Conservation (phyloP, 2,797 vertebrate genomes). For the Anniella stebbinsi region DNA sequence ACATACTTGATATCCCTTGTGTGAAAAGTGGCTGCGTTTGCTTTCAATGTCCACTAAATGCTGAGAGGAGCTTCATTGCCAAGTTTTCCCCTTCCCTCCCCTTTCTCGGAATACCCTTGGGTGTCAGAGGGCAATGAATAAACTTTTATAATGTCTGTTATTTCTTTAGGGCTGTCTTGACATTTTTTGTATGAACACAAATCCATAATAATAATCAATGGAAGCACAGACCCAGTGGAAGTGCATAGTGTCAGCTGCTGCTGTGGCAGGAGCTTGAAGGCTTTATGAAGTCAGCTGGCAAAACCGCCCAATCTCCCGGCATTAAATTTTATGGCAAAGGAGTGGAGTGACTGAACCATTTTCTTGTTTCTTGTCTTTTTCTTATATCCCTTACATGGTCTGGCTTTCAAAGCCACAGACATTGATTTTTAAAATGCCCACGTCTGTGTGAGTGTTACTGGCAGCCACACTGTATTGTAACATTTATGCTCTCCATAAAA, state of each 20-base stretch:
- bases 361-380: background rate
- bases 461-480: constrained; percentile 38
- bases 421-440: constrained; percentile 51
- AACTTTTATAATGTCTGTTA: constrained; percentile 53
- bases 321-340: constrained; percentile 55
- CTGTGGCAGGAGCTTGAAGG: constrained; percentile 54
- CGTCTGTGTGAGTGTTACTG: constrained; percentile 39
- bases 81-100: background rate
- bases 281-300: constrained; percentile 73
- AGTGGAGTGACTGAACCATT: constrained; percentile 8
- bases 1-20: background rate
- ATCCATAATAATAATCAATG: constrained; percentile 65
- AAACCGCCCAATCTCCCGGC: constrained; percentile 55
- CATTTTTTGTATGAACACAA: constrained; percentile 72
- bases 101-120: constrained; percentile 34
- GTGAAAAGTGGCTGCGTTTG: background rate
- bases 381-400: background rate
- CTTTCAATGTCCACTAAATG: constrained; percentile 21
- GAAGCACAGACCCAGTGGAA: constrained; percentile 59
- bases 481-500: constrained; percentile 41
- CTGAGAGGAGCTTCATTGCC: constrained; percentile 8
- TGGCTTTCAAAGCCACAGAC: constrained; percentile 50
- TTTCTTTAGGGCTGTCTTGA: constrained; percentile 57
- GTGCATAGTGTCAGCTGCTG: constrained; percentile 62
- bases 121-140: constrained; percentile 57